A percentile compares a stretch with the other conserved stretches of the same genome.
Conservation (phyloP, 2,888 invertebrate species). For the Agrochola macilenta region DNA sequence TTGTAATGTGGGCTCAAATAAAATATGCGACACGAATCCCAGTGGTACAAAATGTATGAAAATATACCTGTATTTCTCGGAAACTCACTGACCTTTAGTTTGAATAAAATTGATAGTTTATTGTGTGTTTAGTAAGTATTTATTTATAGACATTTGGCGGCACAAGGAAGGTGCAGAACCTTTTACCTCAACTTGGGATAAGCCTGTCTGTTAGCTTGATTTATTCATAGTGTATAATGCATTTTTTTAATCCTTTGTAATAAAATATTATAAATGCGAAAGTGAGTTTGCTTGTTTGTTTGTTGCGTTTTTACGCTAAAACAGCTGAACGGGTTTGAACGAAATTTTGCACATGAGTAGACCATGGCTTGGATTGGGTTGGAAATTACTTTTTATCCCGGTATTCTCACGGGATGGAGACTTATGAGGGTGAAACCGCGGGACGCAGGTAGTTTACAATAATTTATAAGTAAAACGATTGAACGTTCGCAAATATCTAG, state of each 20-base stretch:
- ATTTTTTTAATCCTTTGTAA: no score
- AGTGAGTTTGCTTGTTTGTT: no score
- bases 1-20: slow-evolving; percentile 36
- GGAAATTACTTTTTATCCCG: no score
- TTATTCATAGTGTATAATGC: no score
- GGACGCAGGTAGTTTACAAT: not conserved
- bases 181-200: not conserved
- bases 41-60: slow-evolving; percentile 7
- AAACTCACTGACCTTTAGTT: slow-evolving; percentile 6
- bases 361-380: no score
- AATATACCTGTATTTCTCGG: slow-evolving; percentile 8
- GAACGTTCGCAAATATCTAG: not conserved
- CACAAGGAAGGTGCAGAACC: not conserved
- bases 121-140: slow-evolving; percentile 9
- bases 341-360: no score
- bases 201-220: not conserved
- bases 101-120: slow-evolving; percentile 12
- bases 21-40: slow-evolving; percentile 22
- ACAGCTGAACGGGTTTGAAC: no score
- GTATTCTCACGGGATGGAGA: no score
- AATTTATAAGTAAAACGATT: not conserved
- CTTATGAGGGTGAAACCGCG: no score
- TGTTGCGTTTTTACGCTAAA: no score
- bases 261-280: no score
- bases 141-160: slow-evolving; percentile 1